These are phyloP conservation scores for Blomia tropicalis DNA, from an alignment of 2,888 invertebrate species.

Conservation along the genomic window DNA sequence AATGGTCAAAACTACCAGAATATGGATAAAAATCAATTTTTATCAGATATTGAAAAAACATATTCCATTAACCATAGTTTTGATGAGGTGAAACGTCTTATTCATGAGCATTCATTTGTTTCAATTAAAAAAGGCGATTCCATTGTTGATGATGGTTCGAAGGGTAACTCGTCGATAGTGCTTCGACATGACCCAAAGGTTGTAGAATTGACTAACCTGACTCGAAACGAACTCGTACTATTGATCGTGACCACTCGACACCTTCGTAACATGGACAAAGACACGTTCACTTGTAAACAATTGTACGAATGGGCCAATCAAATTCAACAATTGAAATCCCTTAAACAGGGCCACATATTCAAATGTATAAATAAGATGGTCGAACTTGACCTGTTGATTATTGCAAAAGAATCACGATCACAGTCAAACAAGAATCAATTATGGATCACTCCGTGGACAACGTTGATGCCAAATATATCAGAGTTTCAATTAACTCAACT, in stretches of 20 bases:
- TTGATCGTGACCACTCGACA: slow-evolving; percentile 14
- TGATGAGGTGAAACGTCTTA: neutral
- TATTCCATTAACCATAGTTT: neutral
- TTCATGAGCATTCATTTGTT: neutral
- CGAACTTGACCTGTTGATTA: slow-evolving; percentile 7
- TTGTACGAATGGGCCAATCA: slow-evolving; percentile 12
- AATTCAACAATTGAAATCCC: neutral
- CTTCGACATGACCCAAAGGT: slow-evolving; percentile 10
- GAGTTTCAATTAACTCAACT: slow-evolving; percentile 20
- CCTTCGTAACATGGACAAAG: neutral
- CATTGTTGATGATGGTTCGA: neutral
- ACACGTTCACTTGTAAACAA: slow-evolving; percentile 2
- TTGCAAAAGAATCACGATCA: neutral
- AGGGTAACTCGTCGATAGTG: neutral
- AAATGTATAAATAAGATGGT: slow-evolving; percentile 17
- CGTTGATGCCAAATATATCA: slow-evolving; percentile 19
- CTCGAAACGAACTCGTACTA: slow-evolving; percentile 16
- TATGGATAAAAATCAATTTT: neutral
- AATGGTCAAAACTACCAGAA: neutral
- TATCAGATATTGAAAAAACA: neutral
- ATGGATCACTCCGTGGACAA: slow-evolving; percentile 18
- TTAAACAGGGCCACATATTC: neutral
- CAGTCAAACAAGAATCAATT: neutral
- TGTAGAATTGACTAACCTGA: neutral
- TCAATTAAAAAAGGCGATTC: neutral